Base-by-base conservation (phyloP, 2,888 invertebrate species). In the Stegophylla sp. region DNA sequence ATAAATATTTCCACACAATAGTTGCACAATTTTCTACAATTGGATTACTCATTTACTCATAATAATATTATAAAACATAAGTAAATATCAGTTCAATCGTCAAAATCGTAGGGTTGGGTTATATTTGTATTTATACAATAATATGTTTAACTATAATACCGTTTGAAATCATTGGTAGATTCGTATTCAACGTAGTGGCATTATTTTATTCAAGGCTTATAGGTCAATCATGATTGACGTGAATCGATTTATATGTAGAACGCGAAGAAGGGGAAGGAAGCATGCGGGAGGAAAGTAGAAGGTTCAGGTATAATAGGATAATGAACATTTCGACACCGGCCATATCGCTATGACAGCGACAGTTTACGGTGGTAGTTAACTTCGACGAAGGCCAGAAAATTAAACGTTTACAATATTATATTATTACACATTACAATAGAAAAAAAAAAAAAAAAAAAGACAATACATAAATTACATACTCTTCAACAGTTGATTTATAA, bases 161-260 rank as follows among this genome's bases (percentile, higher is more conserved):
- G 51, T 66, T n/a, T 66, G 43, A 66, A 76, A 53, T 43, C 28
- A 2, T 69, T 26, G 53, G 45, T 74, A 61, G 34, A 26, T n/a
- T n/a, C n/a, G n/a, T 23, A 43, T 66, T 66, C 45, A 26, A 28
- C 13, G 15, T 15, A 48, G 67, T 43, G 15, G 43, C n/a, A n/a
- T 28, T 56, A 56, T 48, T 77, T 77, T 59, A 67, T 67, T 76
- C 59, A 28, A 56, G 56, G 77, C 56, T 67, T 77, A 77, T 77
- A 77, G 77, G 77, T 77, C 77, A 77, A 67, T 77, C 56, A 67
- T 63, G 77, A 77, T 77, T 77, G 77, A 77, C 77, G 15, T 28
- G 77, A 77, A 77, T 77, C 77, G 77, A 77, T 67, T 67, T 77
- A 67, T 77, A 59, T 56, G 28, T 43, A 15, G 23, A 77, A 45